phyloP scores from a whole-genome alignment of 2,888 invertebrate species.

The Diarsia rubi region DNA sequence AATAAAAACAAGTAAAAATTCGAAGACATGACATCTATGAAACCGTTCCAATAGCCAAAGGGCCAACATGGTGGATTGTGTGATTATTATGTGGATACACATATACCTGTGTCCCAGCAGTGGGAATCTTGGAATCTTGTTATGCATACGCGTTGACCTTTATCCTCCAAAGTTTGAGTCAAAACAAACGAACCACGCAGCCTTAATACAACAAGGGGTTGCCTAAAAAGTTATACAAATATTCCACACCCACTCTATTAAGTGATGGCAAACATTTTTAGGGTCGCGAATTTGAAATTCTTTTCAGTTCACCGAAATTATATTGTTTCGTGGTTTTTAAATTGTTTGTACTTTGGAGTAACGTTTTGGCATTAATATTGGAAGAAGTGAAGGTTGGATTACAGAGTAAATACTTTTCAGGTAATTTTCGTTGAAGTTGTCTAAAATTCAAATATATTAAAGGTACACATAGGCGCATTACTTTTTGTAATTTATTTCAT shows the following conservation, averaged over 20 bases:
- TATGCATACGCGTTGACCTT: background rate
- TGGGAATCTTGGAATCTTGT: background rate
- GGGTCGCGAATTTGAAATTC: slow-evolving; percentile 22
- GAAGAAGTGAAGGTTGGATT: background rate
- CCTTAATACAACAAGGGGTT: slow-evolving; percentile 48
- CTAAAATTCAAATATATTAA: too few relatives aligned
- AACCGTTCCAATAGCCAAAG: background rate
- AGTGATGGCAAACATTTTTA: slow-evolving; percentile 36
- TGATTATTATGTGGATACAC: too few relatives aligned
- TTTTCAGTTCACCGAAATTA: slow-evolving; percentile 11
- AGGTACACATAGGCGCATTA: too few relatives aligned
- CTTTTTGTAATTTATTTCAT: too few relatives aligned
- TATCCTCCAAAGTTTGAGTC: slow-evolving; percentile 24
- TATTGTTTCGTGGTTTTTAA: slow-evolving; percentile 3
- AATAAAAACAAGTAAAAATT: too few relatives aligned
- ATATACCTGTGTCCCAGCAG: background rate
- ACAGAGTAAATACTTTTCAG: background rate
- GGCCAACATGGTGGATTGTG: background rate
- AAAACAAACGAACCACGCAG: slow-evolving; percentile 33
- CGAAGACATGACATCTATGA: background rate
- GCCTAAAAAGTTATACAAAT: slow-evolving; percentile 56
- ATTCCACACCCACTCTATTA: slow-evolving; percentile 49
- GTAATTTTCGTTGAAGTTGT: background rate
- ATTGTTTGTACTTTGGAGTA: background rate
- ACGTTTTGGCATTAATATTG: background rate